Evolutionary conservation across 2,888 invertebrate genomes (phyloP).

Genomic region (Baronia brevicornis): DNA sequence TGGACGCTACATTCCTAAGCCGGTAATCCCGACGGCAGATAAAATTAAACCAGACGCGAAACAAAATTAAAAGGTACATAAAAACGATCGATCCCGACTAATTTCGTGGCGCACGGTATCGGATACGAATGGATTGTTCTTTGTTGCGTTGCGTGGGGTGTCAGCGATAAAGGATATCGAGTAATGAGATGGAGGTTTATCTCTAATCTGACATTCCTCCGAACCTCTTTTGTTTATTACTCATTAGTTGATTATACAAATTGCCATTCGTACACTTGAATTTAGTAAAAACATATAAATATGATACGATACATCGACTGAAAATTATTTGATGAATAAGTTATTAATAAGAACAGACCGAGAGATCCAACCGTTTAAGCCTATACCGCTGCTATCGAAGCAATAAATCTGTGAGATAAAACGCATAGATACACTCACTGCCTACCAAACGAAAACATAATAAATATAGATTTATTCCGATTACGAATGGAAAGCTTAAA

Average conservation of each 20-base stretch:
- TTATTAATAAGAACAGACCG: no score
- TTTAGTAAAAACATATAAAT: no score
- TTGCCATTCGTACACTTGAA: no score
- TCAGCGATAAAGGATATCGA: conserved; percentile 30
- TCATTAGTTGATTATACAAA: no score
- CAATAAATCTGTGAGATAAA: conserved; percentile 69
- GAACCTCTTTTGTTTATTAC: conserved; percentile 28
- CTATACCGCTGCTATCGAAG: conserved; percentile 60
- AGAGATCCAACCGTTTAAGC: conserved; percentile 43
- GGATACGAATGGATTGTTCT: conserved; percentile 35
- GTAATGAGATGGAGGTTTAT: conserved; percentile 35
- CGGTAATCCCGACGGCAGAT: conserved; percentile 73
- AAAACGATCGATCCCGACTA: conserved; percentile 67
- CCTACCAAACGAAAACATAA: conserved; percentile 37
- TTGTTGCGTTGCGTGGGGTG: conserved; percentile 33
- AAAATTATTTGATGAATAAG: no score
- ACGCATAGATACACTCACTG: conserved; percentile 32
- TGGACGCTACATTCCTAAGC: conserved; percentile 72
- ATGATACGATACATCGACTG: no score
- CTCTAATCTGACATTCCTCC: conserved; percentile 28
- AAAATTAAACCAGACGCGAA: conserved; percentile 75
- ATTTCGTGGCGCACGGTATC: conserved; percentile 69
- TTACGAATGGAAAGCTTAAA: conserved; percentile 28
- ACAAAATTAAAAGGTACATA: conserved; percentile 73
- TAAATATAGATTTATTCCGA: conserved; percentile 38